phyloP scores from a whole-genome alignment of 2,888 invertebrate genomes.

The Caenorhabditis sp. region DNA sequence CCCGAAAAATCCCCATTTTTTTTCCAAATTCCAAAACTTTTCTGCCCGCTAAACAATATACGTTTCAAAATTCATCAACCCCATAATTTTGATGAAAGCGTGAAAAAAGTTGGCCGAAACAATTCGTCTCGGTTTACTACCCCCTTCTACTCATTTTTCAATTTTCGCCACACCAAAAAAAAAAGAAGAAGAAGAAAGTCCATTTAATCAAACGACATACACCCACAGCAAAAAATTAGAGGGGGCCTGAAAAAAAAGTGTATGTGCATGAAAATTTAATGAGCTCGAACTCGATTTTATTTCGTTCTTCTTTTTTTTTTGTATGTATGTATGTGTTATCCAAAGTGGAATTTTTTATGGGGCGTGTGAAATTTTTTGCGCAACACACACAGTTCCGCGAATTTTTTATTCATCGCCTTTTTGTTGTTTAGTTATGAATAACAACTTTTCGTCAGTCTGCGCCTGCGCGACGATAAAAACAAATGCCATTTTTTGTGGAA shows the following conservation, averaged over 20 bases:
- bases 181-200: not conserved
- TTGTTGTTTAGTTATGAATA: not conserved
- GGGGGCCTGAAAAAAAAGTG: too few species aligned
- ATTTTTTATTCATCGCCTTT: not conserved
- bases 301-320: not conserved
- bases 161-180: not conserved
- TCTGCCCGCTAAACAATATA: too few species aligned
- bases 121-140: too few species aligned
- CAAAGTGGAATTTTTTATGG: not conserved
- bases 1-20: not conserved
- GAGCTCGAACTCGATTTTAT: conserved; percentile 5
- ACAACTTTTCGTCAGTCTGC: not conserved
- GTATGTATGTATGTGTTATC: not conserved
- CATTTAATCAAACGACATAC: not conserved
- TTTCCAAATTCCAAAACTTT: not conserved
- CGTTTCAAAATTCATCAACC: too few species aligned
- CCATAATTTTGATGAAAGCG: too few species aligned
- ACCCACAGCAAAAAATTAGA: not conserved
- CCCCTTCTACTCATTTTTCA: not conserved
- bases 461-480: too few species aligned
- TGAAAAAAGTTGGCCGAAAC: too few species aligned
- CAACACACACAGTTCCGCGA: not conserved
- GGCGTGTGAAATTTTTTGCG: not conserved
- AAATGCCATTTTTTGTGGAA: too few species aligned
- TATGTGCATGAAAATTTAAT: not conserved